These are phyloP conservation scores for Dicycla oo DNA, from an alignment of 2,888 invertebrate genomes.

Conservation along the genomic window DNA sequence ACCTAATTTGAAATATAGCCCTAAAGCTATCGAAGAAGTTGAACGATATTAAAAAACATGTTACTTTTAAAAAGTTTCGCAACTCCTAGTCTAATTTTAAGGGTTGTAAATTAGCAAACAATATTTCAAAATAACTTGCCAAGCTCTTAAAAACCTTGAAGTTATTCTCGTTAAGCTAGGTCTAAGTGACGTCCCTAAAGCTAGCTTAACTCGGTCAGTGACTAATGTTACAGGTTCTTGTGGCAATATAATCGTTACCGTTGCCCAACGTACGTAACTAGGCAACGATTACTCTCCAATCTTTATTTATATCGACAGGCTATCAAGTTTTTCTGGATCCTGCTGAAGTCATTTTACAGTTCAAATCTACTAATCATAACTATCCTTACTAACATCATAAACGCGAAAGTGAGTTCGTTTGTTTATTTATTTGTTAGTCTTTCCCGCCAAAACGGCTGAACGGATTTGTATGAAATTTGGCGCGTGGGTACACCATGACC, in stretches of 20 bases:
- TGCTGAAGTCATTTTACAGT: neutral
- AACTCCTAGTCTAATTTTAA: neutral
- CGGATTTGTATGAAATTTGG: no score
- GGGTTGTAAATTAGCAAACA: neutral
- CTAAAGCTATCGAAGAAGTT: neutral
- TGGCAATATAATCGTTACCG: conserved; percentile 60
- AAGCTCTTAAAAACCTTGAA: conserved; percentile 8
- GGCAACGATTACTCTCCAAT: conserved; percentile 51
- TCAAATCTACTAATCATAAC: no score
- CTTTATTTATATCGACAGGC: conserved; percentile 38
- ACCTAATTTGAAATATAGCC: neutral
- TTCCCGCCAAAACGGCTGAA: no score
- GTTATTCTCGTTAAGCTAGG: neutral
- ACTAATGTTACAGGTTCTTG: conserved; percentile 59
- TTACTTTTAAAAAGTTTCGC: neutral
- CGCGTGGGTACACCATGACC: no score
- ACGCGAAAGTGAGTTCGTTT: no score
- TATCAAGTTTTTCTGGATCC: neutral
- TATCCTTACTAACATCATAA: no score
- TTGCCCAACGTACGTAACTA: conserved; percentile 57
- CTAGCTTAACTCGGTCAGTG: conserved; percentile 52
- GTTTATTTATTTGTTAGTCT: no score
- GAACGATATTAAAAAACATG: neutral
- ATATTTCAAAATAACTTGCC: neutral
- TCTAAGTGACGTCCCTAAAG: conserved; percentile 42